These are phyloP conservation scores for Muntiacus muntjak DNA, from an alignment of 2,113 vertebrate genomes.

Conservation along the genomic window DNA sequence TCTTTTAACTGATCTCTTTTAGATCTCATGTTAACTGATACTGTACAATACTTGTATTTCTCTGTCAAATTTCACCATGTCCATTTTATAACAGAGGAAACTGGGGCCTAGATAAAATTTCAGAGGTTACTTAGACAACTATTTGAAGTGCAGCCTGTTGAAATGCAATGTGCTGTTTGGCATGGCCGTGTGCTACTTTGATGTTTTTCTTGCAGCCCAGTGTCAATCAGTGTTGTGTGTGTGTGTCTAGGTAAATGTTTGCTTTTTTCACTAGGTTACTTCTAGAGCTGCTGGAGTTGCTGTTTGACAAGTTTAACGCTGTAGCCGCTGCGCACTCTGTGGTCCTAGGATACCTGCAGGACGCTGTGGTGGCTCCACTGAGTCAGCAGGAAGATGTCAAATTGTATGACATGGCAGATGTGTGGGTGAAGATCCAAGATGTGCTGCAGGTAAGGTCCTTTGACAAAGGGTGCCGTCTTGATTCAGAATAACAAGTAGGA, in stretches of 20 bases:
- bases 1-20: background rate
- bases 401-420: conserved; percentile 97
- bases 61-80: background rate
- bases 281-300: conserved; percentile 93
- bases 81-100: background rate
- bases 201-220: conserved; percentile 40
- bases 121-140: background rate
- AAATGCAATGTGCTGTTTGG: background rate
- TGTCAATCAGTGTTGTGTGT: conserved; percentile 27
- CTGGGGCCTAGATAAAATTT: background rate
- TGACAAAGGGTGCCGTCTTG: fast-evolving
- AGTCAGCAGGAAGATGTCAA: conserved; percentile 89
- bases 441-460: conserved; percentile 90
- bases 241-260: conserved; percentile 33
- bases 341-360: conserved; percentile 91
- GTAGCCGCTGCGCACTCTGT: conserved; percentile 92
- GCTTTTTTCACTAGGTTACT: conserved; percentile 83
- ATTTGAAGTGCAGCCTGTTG: background rate
- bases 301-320: conserved; percentile 98
- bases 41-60: background rate
- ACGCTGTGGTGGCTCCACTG: conserved; percentile 82
- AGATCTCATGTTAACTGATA: background rate
- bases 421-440: conserved; percentile 97
- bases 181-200: background rate
- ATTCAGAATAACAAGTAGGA: background rate